phyloP scores from a whole-genome alignment of 2,797 vertebrate species.

The Dendrocincla tyrannina region DNA sequence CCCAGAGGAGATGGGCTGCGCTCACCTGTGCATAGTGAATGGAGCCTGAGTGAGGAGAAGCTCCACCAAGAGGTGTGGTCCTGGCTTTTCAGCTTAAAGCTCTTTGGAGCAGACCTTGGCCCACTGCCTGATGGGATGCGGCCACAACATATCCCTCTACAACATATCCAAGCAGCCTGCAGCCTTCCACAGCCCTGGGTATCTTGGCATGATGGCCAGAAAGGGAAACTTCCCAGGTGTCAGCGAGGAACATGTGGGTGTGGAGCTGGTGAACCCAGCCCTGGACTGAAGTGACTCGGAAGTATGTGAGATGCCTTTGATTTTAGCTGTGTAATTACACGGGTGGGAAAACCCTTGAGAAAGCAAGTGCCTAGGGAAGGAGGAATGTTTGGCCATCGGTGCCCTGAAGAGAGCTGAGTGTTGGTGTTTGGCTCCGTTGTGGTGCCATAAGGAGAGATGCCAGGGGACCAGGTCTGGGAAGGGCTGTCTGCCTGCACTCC shows the following conservation, averaged over 20 bases:
- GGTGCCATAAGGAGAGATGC: neutral
- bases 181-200: neutral
- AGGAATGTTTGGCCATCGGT: neutral
- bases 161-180: neutral
- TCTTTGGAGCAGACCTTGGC: neutral
- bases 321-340: constrained; percentile 14
- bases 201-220: neutral
- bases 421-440: fast-evolving
- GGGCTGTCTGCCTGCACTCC: neutral
- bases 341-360: neutral
- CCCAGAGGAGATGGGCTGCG: fast-evolving
- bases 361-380: neutral
- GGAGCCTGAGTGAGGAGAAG: neutral
- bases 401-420: neutral
- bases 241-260: neutral
- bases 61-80: neutral
- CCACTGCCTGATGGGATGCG: fast-evolving
- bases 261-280: neutral
- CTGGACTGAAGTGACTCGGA: neutral
- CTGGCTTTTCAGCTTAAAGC: neutral
- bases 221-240: neutral
- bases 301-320: neutral
- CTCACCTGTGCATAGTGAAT: fast-evolving
- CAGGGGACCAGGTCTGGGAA: neutral
- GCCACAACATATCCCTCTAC: fast-evolving